These are phyloP conservation scores for Trachelus tabidus DNA, from an alignment of 2,888 invertebrate species.

Conservation along the genomic window DNA sequence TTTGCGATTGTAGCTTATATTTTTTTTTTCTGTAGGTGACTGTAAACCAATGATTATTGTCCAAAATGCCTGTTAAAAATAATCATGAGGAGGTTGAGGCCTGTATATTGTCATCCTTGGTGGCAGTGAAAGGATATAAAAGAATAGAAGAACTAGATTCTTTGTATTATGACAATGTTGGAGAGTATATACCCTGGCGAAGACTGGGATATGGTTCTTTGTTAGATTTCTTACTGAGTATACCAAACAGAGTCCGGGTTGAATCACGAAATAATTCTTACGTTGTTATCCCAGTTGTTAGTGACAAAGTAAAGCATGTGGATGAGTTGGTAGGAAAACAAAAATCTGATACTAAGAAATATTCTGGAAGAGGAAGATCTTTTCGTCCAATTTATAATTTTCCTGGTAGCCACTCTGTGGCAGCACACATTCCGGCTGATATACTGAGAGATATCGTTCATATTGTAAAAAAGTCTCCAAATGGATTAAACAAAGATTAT, in stretches of 20 bases:
- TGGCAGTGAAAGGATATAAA: constrained; percentile 24
- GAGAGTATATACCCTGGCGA: constrained; percentile 42
- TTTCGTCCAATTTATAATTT: not conserved
- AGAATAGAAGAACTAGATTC: not conserved
- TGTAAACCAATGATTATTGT: not conserved
- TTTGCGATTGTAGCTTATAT: not conserved
- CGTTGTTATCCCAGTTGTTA: constrained; percentile 32
- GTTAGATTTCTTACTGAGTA: constrained; percentile 36
- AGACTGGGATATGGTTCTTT: constrained; percentile 34
- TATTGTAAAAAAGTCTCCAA: constrained; percentile 23
- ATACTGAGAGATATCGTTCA: constrained; percentile 23
- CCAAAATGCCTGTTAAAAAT: not conserved
- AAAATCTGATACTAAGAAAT: constrained; percentile 17
- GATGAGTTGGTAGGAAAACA: constrained; percentile 44
- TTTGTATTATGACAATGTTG: constrained; percentile 21
- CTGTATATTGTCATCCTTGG: constrained; percentile 37
- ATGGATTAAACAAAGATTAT: constrained; percentile 29
- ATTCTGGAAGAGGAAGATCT: constrained; percentile 6
- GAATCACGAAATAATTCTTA: constrained; percentile 1
- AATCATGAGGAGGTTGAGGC: constrained; percentile 28
- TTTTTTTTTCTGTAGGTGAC: not conserved
- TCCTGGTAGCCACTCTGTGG: not conserved
- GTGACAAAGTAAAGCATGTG: constrained; percentile 45
- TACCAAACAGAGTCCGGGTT: constrained; percentile 28
- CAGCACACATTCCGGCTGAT: constrained; percentile 22